phyloP scores from a whole-genome alignment of 2,113 vertebrate species.

The Solea senegalensis region DNA sequence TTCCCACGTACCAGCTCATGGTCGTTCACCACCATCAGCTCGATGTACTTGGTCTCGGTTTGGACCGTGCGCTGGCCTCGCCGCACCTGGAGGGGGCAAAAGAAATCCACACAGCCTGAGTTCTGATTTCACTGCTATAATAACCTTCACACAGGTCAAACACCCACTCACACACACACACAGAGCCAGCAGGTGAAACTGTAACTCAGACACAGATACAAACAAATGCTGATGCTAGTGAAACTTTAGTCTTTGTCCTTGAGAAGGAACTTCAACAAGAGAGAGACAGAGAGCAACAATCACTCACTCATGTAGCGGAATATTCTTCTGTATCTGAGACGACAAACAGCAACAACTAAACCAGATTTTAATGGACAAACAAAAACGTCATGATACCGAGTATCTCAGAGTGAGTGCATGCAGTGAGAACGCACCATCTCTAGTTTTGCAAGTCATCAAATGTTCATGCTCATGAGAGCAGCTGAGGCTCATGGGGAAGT shows the following conservation, averaged over 20 bases:
- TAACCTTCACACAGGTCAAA: conserved; percentile 57
- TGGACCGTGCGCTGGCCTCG: conserved; percentile 89
- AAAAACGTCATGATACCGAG: not conserved
- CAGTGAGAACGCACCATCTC: too few relatives aligned
- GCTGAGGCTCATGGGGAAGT: too few relatives aligned
- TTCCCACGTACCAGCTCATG: conserved; percentile 86
- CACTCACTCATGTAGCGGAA: conserved; percentile 31
- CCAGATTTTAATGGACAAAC: not conserved
- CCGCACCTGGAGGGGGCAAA: conserved; percentile 81
- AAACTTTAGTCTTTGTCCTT: conserved; percentile 63
- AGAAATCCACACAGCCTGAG: conserved; percentile 11
- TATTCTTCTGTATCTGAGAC: conserved; percentile 14
- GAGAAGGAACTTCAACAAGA: conserved; percentile 31
- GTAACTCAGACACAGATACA: conserved; percentile 38
- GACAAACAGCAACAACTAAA: not conserved
- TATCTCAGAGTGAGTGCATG: too few relatives aligned
- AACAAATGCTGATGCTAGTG: conserved; percentile 46
- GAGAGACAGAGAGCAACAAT: conserved; percentile 14
- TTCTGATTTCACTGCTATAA: not conserved
- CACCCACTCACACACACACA: conserved; percentile 21
- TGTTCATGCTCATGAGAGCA: too few relatives aligned
- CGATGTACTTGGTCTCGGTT: conserved; percentile 97
- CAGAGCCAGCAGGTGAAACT: conserved; percentile 35
- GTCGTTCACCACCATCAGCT: conserved; percentile 96
- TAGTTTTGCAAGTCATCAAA: too few relatives aligned